phyloP scores from a whole-genome alignment of 2,113 vertebrate species.

The Myotis davidii region DNA sequence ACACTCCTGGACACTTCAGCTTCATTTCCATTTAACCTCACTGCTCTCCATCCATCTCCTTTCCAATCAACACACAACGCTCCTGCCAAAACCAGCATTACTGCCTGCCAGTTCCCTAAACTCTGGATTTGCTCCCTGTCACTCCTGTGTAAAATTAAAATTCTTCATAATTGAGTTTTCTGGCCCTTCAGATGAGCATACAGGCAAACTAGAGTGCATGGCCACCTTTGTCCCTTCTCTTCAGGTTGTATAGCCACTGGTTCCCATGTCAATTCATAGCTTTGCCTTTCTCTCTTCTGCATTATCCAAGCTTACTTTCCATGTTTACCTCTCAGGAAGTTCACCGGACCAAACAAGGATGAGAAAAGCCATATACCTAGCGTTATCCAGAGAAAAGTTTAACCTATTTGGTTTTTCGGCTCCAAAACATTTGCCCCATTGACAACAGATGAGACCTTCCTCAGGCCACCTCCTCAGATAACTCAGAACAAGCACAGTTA shows the following conservation, averaged over 20 bases:
- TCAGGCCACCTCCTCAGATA: background rate
- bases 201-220: background rate
- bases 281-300: background rate
- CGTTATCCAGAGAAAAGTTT: background rate
- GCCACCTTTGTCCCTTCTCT: background rate
- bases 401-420: background rate
- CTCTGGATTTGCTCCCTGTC: background rate
- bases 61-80: constrained; percentile 11
- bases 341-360: background rate
- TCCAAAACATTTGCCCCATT: background rate
- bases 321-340: background rate
- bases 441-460: background rate
- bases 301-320: background rate
- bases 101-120: background rate
- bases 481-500: background rate
- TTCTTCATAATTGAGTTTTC: constrained; percentile 47
- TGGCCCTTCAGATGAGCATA: background rate
- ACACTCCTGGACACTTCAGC: background rate
- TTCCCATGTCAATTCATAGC: background rate
- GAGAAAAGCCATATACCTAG: background rate
- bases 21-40: constrained; percentile 40
- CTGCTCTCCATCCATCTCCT: background rate
- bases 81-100: constrained; percentile 24
- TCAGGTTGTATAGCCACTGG: background rate
- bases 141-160: constrained; percentile 48